Evolutionary conservation across 2,888 invertebrate genomes (phyloP), one percentile per base, ranked within the genome.

Genomic region (Tetrapedia diversipes): DNA sequence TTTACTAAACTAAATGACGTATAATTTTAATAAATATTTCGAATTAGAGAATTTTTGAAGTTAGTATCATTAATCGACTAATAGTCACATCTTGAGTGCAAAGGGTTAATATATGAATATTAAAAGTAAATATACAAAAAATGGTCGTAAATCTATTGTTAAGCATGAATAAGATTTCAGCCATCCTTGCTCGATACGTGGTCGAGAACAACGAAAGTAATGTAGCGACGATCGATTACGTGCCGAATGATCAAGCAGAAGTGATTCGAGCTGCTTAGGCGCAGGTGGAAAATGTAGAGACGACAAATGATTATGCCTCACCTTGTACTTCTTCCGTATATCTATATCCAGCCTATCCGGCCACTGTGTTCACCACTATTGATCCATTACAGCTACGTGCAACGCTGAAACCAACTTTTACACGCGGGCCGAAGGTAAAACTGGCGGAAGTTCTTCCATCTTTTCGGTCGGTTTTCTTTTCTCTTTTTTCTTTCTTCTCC

Each of bases 281-380:
- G 37, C 32, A 53, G 47, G 53, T 66, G 53, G 66, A 75, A 70
- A 61, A 68, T 63, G 56, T 70, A 49, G 54, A 63, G 76, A 78
- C 71, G 78, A 79, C 82, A 71, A 82, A 77, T 82, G 79, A 82
- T 80, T 80, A 82, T 80, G 68, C 78, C 71, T 83, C 78, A 83
- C 83, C 83, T 83, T 83, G 83, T 79, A 79, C 77, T 72, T 83
- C 78, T 81, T 83, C 81, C 83, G 72, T 65, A 54, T 74, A 76
- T 78, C 81, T 83, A 83, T 81, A 83, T 83, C 72, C 81, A 77
- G 75, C 53, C 72, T 64, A 81, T 81, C 77, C 79, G 75, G 73
- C 69, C 76, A 54, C 71, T 80, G 70, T 80, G 77, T 77, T 80
- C 80, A 66, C 75, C 77, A 56, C 70, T 83, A 83, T 83, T 75